Conservation (phyloP, 2,888 invertebrate species). For the Deroplatys truncata region DNA sequence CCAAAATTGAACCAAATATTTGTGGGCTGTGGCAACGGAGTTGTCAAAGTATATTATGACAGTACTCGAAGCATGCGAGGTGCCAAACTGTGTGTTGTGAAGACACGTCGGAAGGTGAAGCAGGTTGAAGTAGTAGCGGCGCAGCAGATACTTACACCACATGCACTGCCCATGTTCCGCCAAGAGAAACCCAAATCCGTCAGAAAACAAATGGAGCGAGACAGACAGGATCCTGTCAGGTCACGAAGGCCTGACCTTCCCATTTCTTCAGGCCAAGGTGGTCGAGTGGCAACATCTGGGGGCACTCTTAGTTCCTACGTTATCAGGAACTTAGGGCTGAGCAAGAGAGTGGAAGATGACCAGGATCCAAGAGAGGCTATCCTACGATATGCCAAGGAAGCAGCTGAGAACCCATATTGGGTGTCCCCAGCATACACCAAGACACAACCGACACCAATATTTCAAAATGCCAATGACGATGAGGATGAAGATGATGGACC, state of each 20-base stretch:
- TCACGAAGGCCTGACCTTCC: constrained; percentile 80
- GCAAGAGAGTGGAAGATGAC: constrained; percentile 84
- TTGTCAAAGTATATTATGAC: constrained; percentile 88
- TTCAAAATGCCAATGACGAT: constrained; percentile 53
- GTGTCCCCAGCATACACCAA: constrained; percentile 86
- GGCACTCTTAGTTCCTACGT: constrained; percentile 95
- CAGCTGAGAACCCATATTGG: constrained; percentile 96
- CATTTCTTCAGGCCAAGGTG: constrained; percentile 86
- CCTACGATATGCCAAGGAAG: constrained; percentile 89
- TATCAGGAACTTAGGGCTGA: constrained; percentile 89
- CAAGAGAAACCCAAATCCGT: constrained; percentile 86
- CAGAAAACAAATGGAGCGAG: constrained; percentile 87
- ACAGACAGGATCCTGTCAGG: constrained; percentile 80
- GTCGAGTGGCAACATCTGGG: constrained; percentile 89
- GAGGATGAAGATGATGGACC: constrained; percentile 43
- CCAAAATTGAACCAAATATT: constrained; percentile 96
- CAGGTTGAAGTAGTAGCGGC: constrained; percentile 83
- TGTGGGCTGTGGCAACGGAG: constrained; percentile 86
- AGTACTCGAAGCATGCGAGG: constrained; percentile 81
- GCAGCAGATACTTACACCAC: constrained; percentile 93
- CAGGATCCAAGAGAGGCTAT: constrained; percentile 92
- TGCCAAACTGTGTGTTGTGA: constrained; percentile 83
- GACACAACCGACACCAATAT: constrained; percentile 83
- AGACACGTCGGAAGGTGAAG: constrained; percentile 71
- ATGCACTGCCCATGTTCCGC: constrained; percentile 91